Base-by-base conservation (phyloP, 2,113 vertebrate species). In the Chelonoidis abingdonii region DNA sequence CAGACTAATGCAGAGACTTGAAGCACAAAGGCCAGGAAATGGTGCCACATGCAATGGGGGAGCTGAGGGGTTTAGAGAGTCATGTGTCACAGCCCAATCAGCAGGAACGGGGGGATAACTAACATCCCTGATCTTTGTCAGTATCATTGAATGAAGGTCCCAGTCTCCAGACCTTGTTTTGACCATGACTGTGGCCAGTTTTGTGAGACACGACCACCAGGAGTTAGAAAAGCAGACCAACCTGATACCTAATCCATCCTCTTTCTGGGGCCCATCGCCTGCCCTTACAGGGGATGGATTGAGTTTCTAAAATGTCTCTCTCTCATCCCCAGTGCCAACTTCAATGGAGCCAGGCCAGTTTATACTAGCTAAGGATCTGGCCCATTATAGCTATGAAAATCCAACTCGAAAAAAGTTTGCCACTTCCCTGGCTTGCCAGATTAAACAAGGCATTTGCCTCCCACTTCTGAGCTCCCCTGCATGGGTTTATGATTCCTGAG, bases 381-480 rank as follows among this genome's bases (percentile, higher is more conserved):
- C 56, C 75, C 41, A 4, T 27, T 27, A 25, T 78, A 69, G 69
- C 3, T 1, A 10, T 0, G 1, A 81, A 72, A 92, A 89, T 10
- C 53, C n/a, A 0, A 24, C 3, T 0, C 0, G 76, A 88, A 90
- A 69, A 0, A 0, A 7, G 78, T 35, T 47, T 52, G 82, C 38
- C 87, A 19, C 44, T 12, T 78, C 87, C 5, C 69, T 0, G 1
- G 82, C 80, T 94, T n/a, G 88, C 79, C 82, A 79, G 56, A 49
- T 27, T 4, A 38, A 79, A 41, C 7, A 13, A 53, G 84, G 76
- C 31, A 9, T 52, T 78, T 93, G 76, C 78, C 93, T 27, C 89
- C 88, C 93, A 0, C 44, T 86, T 85, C 87, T 52, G 75, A 47
- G 80, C 0, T 1, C 9, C 91, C 47, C 0, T 0, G 17, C 0